Conservation (phyloP, 1,140 invertebrate genomes). For the Trichomalopsis sarcophagae region DNA sequence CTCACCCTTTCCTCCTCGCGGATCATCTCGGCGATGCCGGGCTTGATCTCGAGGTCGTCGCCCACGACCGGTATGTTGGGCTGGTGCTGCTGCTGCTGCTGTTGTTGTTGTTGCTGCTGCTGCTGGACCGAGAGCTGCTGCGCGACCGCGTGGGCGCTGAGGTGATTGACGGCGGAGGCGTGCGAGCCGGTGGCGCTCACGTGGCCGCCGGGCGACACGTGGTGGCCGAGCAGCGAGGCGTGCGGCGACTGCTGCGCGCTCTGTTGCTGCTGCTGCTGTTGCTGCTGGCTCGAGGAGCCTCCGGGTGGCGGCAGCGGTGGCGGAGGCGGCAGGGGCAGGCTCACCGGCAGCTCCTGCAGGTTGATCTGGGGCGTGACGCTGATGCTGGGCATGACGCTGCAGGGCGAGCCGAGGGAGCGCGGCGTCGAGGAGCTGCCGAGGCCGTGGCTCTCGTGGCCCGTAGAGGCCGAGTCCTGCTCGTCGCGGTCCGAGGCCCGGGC, state of each 20-base stretch:
- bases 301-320: constrained; percentile 67
- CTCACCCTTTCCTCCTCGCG: constrained; percentile 96
- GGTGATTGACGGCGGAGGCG: constrained; percentile 69
- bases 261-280: constrained; percentile 41
- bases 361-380: constrained; percentile 72
- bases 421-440: constrained; percentile 64
- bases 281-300: constrained; percentile 50
- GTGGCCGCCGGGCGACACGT: constrained; percentile 72
- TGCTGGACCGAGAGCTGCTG: constrained; percentile 64
- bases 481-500: constrained; percentile 52
- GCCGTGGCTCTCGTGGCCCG: constrained; percentile 57
- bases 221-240: constrained; percentile 62
- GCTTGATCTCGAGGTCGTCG: constrained; percentile 94
- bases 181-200: constrained; percentile 66
- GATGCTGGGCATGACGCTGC: constrained; percentile 64
- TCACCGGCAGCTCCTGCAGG: constrained; percentile 71
- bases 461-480: constrained; percentile 56
- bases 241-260: constrained; percentile 1
- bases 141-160: constrained; percentile 68
- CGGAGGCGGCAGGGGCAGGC: constrained; percentile 65
- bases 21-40: constrained; percentile 95
- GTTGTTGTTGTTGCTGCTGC: constrained; percentile 69
- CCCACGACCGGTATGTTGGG: constrained; percentile 63
- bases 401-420: constrained; percentile 66
- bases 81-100: constrained; percentile 57